These are phyloP conservation scores for Sapajus apella DNA, from an alignment of 2,113 vertebrate genomes.

Conservation along the genomic window DNA sequence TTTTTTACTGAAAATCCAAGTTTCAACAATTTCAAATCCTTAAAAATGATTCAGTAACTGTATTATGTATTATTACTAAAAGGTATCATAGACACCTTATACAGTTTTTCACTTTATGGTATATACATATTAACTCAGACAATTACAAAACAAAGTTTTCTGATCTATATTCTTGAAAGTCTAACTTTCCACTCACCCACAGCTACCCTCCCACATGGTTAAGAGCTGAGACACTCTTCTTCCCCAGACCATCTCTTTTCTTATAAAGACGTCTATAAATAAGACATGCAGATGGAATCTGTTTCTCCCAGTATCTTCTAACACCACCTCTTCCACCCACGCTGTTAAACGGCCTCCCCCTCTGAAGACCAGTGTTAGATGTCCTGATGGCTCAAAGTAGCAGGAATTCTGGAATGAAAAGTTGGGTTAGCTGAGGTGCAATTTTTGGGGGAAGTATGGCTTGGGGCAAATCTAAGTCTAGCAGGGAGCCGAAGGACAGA, in stretches of 20 bases:
- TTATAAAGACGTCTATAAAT: not conserved
- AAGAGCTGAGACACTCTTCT: not conserved
- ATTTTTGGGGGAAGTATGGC: not conserved
- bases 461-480: not conserved
- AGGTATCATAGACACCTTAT: not conserved
- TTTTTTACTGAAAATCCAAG: conserved; percentile 5
- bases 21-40: conserved; percentile 2
- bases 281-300: conserved; percentile 2
- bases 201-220: not conserved
- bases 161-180: not conserved
- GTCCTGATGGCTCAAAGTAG: not conserved
- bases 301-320: not conserved
- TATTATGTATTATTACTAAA: not conserved
- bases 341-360: not conserved
- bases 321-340: not conserved
- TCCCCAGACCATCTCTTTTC: not conserved
- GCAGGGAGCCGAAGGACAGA: not conserved
- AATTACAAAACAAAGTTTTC: not conserved
- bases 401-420: not conserved
- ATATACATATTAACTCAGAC: not conserved
- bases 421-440: not conserved
- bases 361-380: not conserved
- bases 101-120: not conserved
- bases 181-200: not conserved
- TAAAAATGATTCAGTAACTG: not conserved